Percentiles rank a stretch among this genome's conserved stretches.
These are phyloP conservation scores for Lepisosteus osseus DNA, from an alignment of 2,113 vertebrate genomes.

Conservation along the genomic window DNA sequence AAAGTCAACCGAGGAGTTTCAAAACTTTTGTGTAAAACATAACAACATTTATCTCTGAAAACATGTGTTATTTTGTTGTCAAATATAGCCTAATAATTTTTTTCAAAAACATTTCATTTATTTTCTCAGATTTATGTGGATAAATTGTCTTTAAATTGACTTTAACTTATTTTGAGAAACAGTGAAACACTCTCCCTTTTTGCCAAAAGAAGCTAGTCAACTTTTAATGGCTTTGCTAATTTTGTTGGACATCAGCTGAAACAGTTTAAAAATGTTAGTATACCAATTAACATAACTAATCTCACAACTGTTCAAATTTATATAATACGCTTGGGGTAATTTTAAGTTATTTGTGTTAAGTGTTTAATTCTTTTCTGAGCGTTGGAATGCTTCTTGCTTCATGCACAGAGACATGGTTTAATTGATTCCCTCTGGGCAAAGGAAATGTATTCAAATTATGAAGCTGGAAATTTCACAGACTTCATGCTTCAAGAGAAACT, in stretches of 20 bases:
- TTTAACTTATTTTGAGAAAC: slow-evolving; percentile 1
- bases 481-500: slow-evolving; percentile 6
- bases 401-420: slow-evolving; percentile 15
- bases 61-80: too few species aligned
- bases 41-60: too few species aligned
- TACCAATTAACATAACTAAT: slow-evolving; percentile 40
- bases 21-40: too few species aligned
- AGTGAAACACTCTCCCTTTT: slow-evolving; percentile 21
- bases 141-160: slow-evolving; percentile 9
- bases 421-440: slow-evolving; percentile 22
- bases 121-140: neutral
- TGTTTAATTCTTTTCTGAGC: slow-evolving; percentile 26
- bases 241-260: slow-evolving; percentile 35
- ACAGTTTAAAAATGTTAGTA: slow-evolving; percentile 38
- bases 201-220: slow-evolving; percentile 14
- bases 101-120: too few species aligned
- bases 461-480: slow-evolving; percentile 8
- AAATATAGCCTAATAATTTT: too few species aligned
- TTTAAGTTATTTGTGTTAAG: slow-evolving; percentile 38
- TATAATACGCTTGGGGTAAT: slow-evolving; percentile 20
- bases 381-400: slow-evolving; percentile 15
- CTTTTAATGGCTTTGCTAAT: slow-evolving; percentile 32
- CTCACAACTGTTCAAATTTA: slow-evolving; percentile 23
- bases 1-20: too few species aligned
- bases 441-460: slow-evolving; percentile 21